Evolutionary conservation across 37 sponge, comb jelly and placozoan species (phyloP), one percentile per base, ranked within the genome.

Genomic region (Eunapius fragilis): DNA sequence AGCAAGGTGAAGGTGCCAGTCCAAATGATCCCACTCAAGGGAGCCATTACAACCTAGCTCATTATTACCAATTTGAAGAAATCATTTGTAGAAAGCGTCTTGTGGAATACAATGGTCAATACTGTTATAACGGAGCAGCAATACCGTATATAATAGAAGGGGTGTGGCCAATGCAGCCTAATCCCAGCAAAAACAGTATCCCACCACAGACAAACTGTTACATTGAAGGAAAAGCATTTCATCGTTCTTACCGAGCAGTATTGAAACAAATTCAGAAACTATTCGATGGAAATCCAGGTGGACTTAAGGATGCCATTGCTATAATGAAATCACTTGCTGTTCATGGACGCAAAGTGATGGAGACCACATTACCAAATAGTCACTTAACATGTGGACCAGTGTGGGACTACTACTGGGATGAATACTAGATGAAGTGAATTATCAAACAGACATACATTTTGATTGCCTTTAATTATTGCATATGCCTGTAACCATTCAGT

Each of bases 1-100:
- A 89, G 4, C 90, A 89, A 27, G 90, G 90, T 23, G 90, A 89
- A 72, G 90, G 90, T 27, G 41, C 80, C 67, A 72, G 70, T 27
- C 74, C 69, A 23, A 13, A 73, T 31, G 80, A 89, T 36, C 90
- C 90, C 0, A 76, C 2, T 7, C 35, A 74, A 25, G 47, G 47
- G 7, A 45, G 47, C 47, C 9, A 4, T 45, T 70, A 7, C 26
- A 11, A 76, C 36, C 58, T 85, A 17, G 85, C 80, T 25, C 90
- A 89, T 28, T 89, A 69, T 45, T 89, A 79, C 41, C 33, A 38
- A 67, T 89, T 89, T 58, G 81, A 78, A 45, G 86, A 89, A 71
- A 84, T 89, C 45, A 80, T 85, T 0, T 87, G 87, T 26, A 30
- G 67, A 0, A 71, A 35, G 37, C 70, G 49, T 25, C 75, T 87